Base-by-base conservation (phyloP, 2,113 vertebrate species). In the Anhinga rufa region DNA sequence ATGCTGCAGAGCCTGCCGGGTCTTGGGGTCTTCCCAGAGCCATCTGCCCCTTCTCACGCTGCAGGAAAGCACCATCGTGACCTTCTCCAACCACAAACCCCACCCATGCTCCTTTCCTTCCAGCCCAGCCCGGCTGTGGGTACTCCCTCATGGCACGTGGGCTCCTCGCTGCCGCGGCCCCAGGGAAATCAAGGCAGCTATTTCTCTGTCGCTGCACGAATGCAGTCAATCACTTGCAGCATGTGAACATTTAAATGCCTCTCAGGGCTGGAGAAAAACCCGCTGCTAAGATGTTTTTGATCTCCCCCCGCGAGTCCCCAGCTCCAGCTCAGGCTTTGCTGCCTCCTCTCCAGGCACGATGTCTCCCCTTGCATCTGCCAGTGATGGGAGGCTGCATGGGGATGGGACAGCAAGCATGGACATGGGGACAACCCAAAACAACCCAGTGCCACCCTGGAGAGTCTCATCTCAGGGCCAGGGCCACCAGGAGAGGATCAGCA, bases 341-440 rank as follows among this genome's bases (percentile, higher is more conserved):
- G 34, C 34, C 48, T 61, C 25, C 18, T 75, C 61, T 60, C 29
- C 69, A 58, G 69, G 42, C 44, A 36, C 1, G 0, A 19, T 14
- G 21, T 28, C 42, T 82, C 26, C 40, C 15, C 20, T 61, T 69
- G 61, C 17, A 24, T 48, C 54, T 62, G 48, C 40, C 34, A 20
- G 12, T 1, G 1, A 34, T 0, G 1, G 8, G 48, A 61, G 26
- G 32, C 38, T 58, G 29, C 21, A 8, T 0, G 0, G 48, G 40
- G 19, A 36, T 29, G 13, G 34, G 58, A 40, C 19, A 44, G 32
- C 52, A 49, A 84, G 31, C 28, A 28, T 6, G n/a, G 66, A 10
- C 29, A 54, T 3, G 1, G 28, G 24, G 20, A 46, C 51, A 60
- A 72, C 38, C 7, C 20, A 17, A 65, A 65, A 26, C 26, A 68